Percentiles rank a stretch among this genome's conserved stretches.
Conservation (phyloP, 2,888 invertebrate species). For the Drosophila mimica region DNA sequence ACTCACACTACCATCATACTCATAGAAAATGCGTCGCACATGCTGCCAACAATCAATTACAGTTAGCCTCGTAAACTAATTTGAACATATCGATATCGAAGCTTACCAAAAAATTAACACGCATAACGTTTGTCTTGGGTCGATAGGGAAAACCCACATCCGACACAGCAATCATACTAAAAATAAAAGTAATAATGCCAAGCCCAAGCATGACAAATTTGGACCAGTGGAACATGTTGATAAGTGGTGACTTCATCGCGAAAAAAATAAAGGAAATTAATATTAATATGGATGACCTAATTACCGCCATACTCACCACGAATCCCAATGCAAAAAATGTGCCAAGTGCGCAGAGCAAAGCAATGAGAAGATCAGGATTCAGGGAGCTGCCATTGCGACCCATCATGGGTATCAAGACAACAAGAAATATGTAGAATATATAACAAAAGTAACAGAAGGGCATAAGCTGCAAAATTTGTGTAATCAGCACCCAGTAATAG, state of each 20-base stretch:
- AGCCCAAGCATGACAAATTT: slow-evolving; percentile 68
- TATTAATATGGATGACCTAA: background rate
- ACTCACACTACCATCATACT: slow-evolving; percentile 80
- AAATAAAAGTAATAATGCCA: slow-evolving; percentile 70
- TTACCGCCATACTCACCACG: slow-evolving; percentile 70
- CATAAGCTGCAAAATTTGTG: slow-evolving; percentile 83
- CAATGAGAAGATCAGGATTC: slow-evolving; percentile 87
- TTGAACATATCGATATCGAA: background rate
- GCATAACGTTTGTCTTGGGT: slow-evolving; percentile 85
- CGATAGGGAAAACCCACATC: slow-evolving; percentile 87
- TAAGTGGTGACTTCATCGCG: slow-evolving; percentile 75
- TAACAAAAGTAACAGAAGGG: slow-evolving; percentile 85
- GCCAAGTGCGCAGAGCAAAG: slow-evolving; percentile 81
- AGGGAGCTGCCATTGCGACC: slow-evolving; percentile 86
- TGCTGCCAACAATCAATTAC: slow-evolving; percentile 82
- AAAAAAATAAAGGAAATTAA: slow-evolving; percentile 5
- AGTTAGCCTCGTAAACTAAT: background rate
- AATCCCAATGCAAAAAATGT: slow-evolving; percentile 82
- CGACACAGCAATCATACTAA: slow-evolving; percentile 84
- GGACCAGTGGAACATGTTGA: slow-evolving; percentile 82
- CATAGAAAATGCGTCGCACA: slow-evolving; percentile 85
- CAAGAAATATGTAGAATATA: slow-evolving; percentile 85
- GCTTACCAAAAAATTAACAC: slow-evolving; percentile 86
- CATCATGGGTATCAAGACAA: slow-evolving; percentile 87
- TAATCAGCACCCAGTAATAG: slow-evolving; percentile 74